Evolutionary conservation across 2,113 vertebrate species (phyloP).

Genomic region (Polypterus senegalus): DNA sequence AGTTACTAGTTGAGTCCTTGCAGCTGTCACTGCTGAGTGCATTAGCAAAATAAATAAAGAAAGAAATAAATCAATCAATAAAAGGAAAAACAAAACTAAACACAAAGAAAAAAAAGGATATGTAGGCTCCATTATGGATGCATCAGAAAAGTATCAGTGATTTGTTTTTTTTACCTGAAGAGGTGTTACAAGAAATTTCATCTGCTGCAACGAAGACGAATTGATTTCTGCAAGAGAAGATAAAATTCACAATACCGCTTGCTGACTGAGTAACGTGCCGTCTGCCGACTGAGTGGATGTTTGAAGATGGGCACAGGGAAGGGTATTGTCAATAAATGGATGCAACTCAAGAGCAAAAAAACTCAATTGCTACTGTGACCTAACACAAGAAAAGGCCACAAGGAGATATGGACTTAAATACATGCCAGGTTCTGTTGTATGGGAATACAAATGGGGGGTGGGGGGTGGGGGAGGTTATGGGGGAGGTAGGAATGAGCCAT

Average conservation of each 20-base stretch:
- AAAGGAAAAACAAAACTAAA: too few relatives aligned
- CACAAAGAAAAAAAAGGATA: conserved; percentile 43
- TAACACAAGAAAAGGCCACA: conserved; percentile 34
- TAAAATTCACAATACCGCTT: conserved; percentile 93
- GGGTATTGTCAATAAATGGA: conserved; percentile 55
- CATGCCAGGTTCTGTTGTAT: conserved; percentile 52
- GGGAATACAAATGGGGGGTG: conserved; percentile 4
- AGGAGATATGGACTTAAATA: conserved; percentile 40
- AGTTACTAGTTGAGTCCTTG: conserved; percentile 24
- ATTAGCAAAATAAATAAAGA: conserved; percentile 20
- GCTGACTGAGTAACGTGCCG: conserved; percentile 69
- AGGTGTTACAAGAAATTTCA: conserved; percentile 96
- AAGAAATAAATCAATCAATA: too few relatives aligned
- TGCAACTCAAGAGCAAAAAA: conserved; percentile 38
- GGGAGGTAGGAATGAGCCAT: conserved; percentile 9
- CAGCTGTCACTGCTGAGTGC: conserved; percentile 28
- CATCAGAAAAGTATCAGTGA: conserved; percentile 79
- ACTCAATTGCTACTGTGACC: conserved; percentile 16
- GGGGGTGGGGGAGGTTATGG: too few relatives aligned
- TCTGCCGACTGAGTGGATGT: conserved; percentile 62
- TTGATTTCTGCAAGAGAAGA: conserved; percentile 96
- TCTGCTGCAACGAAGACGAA: conserved; percentile 94
- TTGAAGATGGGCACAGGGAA: conserved; percentile 50
- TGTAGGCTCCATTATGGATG: conserved; percentile 65
- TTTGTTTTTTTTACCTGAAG: conserved; percentile 73